Conservation (phyloP, 2,888 invertebrate genomes). For the Ormyrus pomaceus region DNA sequence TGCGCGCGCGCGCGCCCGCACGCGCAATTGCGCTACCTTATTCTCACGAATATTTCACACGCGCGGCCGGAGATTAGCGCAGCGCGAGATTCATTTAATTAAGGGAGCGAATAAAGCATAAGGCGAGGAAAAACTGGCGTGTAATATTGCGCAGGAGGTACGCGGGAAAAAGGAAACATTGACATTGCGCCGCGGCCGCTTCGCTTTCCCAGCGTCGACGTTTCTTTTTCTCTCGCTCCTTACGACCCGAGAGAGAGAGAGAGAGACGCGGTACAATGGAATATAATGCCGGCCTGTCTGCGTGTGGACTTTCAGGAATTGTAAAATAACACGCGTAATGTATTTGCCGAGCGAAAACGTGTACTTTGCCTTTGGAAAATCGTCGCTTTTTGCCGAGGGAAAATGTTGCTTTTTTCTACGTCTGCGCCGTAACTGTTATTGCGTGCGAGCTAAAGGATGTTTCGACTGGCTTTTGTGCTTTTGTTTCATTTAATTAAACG, state of each 20-base stretch:
- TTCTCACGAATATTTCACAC: slow-evolving; percentile 50
- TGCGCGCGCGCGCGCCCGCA: neutral
- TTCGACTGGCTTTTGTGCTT: no score
- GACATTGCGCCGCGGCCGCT: slow-evolving; percentile 18
- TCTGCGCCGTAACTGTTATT: no score
- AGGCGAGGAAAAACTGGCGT: neutral
- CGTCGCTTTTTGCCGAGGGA: neutral
- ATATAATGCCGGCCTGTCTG: neutral
- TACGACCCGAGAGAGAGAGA: no score
- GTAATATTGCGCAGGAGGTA: neutral
- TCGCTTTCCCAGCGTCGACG: neutral
- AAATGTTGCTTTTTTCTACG: no score
- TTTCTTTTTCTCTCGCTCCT: neutral
- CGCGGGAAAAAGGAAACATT: slow-evolving; percentile 28
- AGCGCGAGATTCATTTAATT: slow-evolving; percentile 49
- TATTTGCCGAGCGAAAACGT: no score
- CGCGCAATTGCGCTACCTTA: slow-evolving; percentile 1
- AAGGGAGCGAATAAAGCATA: slow-evolving; percentile 33
- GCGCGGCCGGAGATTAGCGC: slow-evolving; percentile 37
- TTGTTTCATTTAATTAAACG: no score
- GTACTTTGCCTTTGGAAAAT: neutral
- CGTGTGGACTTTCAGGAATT: neutral
- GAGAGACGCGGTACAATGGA: neutral
- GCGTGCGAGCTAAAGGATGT: no score
- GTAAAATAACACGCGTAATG: neutral